Base-by-base conservation (phyloP, 2,797 vertebrate species). In the Pseudomugil gertrudae region DNA sequence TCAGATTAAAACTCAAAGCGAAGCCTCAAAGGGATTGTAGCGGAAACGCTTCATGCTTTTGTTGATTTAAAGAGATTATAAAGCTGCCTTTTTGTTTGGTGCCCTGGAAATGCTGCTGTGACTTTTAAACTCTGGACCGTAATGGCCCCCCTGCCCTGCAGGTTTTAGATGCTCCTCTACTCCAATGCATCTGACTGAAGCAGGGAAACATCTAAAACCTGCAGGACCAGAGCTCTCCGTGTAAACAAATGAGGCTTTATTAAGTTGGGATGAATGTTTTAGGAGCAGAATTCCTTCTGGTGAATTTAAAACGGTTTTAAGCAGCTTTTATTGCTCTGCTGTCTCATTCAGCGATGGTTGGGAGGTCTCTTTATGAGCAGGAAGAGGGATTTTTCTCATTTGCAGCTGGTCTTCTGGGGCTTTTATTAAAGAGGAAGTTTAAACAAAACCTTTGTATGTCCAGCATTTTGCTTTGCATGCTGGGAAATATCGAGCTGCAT, bases 281-380 rank as follows among this genome's bases (percentile, higher is more conserved):
- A 2, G 35, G 0, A 35, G 15, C 4, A 23, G 1, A 51, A 51
- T 14, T n/a, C 17, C 21, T 33, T 40, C 0, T 5, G 0, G 36
- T 36, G 23, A 17, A 21, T 35, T 50, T 48, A 21, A 0, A 23
- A 9, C 0, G 14, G 7, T 19, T 45, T 21, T 24, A 9, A 24
- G 21, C 45, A 23, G 10, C 23, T 47, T 48, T 48, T 48, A 48
- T 48, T 48, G 5, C 21, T 48, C 21, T 13, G 9, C 10, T 23
- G 11, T 48, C 23, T 13, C 45, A 23, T 23, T 9, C 15, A 51
- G 50, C 30, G 0, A 50, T 0, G 33, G 9, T n/a, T 51, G 26
- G 47, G 17, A 21, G 11, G 0, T 48, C 48, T 38, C 60, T 63
- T 29, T 10, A 36, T 33, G 19, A 5, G 23, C 19, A 9, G 32